Evolutionary conservation across 2,797 vertebrate species (phyloP).

Genomic region (Eulemur mongoz): DNA sequence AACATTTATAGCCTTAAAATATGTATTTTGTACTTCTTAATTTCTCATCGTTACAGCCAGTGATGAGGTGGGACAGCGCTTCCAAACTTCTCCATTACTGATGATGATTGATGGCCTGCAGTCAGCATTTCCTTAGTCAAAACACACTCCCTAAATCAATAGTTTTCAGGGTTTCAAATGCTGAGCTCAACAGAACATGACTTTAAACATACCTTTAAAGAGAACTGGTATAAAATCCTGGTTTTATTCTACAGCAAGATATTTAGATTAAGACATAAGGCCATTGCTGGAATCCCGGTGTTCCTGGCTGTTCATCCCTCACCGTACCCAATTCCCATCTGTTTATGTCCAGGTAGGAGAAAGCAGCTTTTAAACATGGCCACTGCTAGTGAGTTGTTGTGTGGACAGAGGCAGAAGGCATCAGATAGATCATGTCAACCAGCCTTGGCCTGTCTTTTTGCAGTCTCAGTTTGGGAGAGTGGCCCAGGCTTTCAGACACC

Average conservation of each 20-base stretch:
- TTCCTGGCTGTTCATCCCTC: background rate
- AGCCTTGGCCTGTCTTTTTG: background rate
- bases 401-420: background rate
- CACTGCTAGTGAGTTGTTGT: background rate
- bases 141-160: background rate
- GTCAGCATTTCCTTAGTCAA: background rate
- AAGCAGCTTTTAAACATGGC: background rate
- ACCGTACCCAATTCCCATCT: background rate
- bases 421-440: background rate
- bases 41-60: background rate
- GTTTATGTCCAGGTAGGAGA: background rate
- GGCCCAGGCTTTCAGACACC: background rate
- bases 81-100: background rate
- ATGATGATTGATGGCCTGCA: background rate
- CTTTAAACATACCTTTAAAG: background rate
- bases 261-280: background rate
- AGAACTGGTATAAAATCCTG: background rate
- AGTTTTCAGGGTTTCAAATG: background rate
- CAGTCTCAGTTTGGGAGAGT: background rate
- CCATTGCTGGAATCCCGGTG: background rate
- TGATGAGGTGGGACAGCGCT: background rate
- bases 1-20: background rate
- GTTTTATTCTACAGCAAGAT: background rate
- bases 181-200: background rate
- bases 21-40: background rate